Evolutionary conservation across 2,113 vertebrate species (phyloP), one percentile per base, ranked within the genome.

Genomic region (Myocastor coypus): DNA sequence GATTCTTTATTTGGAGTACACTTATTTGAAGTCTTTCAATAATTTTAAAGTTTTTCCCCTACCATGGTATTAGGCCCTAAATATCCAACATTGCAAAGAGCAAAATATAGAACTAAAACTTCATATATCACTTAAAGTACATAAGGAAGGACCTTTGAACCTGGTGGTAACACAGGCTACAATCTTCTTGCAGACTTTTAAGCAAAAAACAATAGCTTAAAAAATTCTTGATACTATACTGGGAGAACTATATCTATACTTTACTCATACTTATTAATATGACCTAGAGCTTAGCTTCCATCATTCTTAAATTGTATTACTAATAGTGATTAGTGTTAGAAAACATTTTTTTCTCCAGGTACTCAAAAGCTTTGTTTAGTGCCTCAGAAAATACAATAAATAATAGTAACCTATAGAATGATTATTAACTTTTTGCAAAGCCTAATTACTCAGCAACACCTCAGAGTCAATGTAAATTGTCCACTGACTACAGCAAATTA

Each of bases 1-100:
- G 96, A 94, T 87, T 97, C 94, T 96, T 96, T 96, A 96, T 92
- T 97, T 73, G 84, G 91, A 93, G 87, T 96, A 73, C 28, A 52
- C 91, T 97, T 97, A 93, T 95, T 97, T 97, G 87, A 82, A 90
- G 26, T 80, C 87, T 87, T 86, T 57, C 7, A 88, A 92, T 95
- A 93, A 82, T 0, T 46, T 50, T 81, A 6, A 61, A 14, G 75
- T 75, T 73, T 59, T 52, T 55, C 13, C 63, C 52, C 14, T 89
- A 30, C 61, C 17, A 12, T 26, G 16, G 26, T 34, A 50, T 26
- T 34, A 80, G 37, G 37, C 30, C 50, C 17, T 83, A 20, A 32
- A 57, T 75, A 66, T n/a, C 57, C 20, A 64, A n/a, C 37, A 84
- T 3, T 42, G n/a, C 20, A 55, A 77, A 55, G 75, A 26, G 30